Evolutionary conservation across 30 jellyfish, hydroid and myxozoan genomes (phyloP), one percentile per base, ranked within the genome.

Genomic region (Cassiopea andromeda): DNA sequence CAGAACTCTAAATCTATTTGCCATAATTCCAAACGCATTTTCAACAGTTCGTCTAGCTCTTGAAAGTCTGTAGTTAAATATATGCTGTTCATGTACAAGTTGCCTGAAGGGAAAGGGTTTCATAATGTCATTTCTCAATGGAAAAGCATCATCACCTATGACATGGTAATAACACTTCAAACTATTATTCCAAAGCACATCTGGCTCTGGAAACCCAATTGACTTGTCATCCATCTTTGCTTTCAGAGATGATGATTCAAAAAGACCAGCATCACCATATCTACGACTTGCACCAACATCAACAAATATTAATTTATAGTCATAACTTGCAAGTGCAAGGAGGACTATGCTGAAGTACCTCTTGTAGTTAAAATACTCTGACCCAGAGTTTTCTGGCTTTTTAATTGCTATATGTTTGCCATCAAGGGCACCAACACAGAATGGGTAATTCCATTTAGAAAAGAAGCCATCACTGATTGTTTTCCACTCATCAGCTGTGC

Each of bases 131-230:
- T 67, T 68, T 46, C 91, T 83, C 91, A 69, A 47, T n/a, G 91
- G 91, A 83, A 83, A 83, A 47, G 91, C 91, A 68, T 83, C 91
- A 83, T 83, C 91, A 43, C 91, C 91, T n/a, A 83, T 71, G 75
- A 66, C 18, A 50, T 83, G 91, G 75, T 83, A 83, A 69, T 83
- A 69, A 47, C 79, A 50, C 38, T 57, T 58, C 43, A 80, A 17
- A 38, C 79, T 58, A 14, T 78, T 80, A 2, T 60, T 77, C 58
- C 79, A 16, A 58, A 80, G 61, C 58, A 9, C 80, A 15, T 80
- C 89, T 10, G 89, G 64, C 38, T 80, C 61, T 58, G 89, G 89
- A 46, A 80, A 80, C 44, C 80, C 78, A 80, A 50, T 57, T 58
- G 80, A 45, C 16, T 60, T 60, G 45, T 80, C 60, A 27, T 80